phyloP scores from a whole-genome alignment of 2,888 invertebrate genomes.

The Troides aeacus region DNA sequence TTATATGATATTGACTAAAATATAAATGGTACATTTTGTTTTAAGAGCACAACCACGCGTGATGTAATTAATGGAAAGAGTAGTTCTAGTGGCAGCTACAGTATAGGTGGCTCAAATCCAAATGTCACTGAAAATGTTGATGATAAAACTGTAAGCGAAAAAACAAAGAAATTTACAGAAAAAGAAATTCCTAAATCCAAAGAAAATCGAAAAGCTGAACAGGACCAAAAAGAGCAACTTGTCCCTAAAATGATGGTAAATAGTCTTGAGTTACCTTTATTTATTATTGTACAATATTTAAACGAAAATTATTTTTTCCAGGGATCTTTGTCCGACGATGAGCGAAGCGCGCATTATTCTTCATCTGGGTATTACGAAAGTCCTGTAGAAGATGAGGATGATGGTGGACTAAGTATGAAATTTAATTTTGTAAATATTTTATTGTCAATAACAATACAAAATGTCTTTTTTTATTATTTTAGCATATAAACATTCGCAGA shows the following conservation, averaged over 20 bases:
- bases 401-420: constrained; percentile 72
- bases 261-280: constrained; percentile 3
- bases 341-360: constrained; percentile 85
- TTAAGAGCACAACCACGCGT: constrained; percentile 47
- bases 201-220: constrained; percentile 46
- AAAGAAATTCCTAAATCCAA: constrained; percentile 44
- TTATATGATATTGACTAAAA: background rate
- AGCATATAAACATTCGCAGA: constrained; percentile 77
- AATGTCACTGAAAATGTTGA: constrained; percentile 61
- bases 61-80: constrained; percentile 72
- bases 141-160: constrained; percentile 56
- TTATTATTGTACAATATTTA: background rate
- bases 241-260: constrained; percentile 70
- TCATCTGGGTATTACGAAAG: constrained; percentile 88
- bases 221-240: constrained; percentile 57
- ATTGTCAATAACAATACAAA: constrained; percentile 24
- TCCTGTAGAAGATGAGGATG: constrained; percentile 84
- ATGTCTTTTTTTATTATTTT: constrained; percentile 35
- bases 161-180: constrained; percentile 51
- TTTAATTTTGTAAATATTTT: constrained; percentile 19
- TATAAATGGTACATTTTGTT: constrained; percentile 10
- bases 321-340: constrained; percentile 84
- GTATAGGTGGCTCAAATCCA: constrained; percentile 72
- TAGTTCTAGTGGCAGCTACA: constrained; percentile 77
- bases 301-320: constrained; percentile 44